Percentiles rank a stretch among this genome's conserved stretches.
Evolutionary conservation across 2,888 invertebrate genomes (phyloP).

Genomic region (Platycnemis pennipes): DNA sequence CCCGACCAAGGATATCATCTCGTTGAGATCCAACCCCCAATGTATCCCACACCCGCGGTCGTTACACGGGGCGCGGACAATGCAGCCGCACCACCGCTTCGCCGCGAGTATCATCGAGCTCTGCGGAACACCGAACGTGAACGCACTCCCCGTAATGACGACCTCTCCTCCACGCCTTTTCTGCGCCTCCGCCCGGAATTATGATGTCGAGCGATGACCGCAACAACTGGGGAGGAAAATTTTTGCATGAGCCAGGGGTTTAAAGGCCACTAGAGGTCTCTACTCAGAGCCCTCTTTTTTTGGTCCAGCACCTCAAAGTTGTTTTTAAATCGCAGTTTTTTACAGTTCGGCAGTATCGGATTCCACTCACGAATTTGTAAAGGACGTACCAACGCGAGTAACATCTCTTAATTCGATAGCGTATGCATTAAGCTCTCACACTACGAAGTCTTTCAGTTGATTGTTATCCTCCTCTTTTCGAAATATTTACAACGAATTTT

Average conservation of each 20-base stretch:
- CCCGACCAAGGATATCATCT: background rate
- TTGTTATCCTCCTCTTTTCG: no score
- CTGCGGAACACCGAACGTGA: background rate
- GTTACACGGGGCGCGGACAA: background rate
- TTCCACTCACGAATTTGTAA: no score
- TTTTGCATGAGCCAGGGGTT: background rate
- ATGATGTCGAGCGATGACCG: background rate
- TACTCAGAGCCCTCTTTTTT: no score
- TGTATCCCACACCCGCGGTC: background rate
- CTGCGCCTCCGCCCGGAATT: background rate
- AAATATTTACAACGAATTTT: no score
- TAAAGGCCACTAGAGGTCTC: background rate
- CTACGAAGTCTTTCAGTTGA: no score
- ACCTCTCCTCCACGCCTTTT: background rate
- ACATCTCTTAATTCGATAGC: no score
- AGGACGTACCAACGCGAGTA: no score
- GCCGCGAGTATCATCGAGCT: background rate
- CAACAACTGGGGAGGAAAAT: background rate
- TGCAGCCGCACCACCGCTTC: background rate
- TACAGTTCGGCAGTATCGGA: no score
- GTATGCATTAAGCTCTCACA: no score
- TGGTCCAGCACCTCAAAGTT: no score
- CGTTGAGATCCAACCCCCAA: background rate
- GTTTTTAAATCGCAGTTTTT: no score
- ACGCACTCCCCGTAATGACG: background rate